Evolutionary conservation across 2,113 vertebrate species (phyloP), one percentile per base, ranked within the genome.

Genomic region (Pungitius pungitius): DNA sequence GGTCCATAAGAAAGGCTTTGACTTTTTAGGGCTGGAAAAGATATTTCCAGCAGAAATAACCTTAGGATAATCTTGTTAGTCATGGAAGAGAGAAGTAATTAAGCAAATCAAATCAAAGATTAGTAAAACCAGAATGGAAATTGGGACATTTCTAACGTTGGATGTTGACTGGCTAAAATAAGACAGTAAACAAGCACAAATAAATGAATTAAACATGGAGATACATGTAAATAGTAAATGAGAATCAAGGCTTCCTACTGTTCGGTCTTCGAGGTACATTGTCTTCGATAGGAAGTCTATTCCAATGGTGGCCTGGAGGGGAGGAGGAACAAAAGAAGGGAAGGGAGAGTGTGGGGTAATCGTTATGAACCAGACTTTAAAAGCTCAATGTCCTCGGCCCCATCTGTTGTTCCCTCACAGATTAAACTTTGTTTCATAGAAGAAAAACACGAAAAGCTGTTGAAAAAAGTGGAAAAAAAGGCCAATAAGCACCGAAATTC

Each of bases 231-330:
- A 58, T 61, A 24, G 26, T 6, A 55, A 85, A 79, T 26, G 35
- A 42, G 11, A 80, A 81, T 37, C 10, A 49, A 82, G 43, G 35
- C 52, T 37, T 75, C 92, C 84, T 92, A 94, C 93, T 85, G 93
- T 94, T 87, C 93, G 91, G 79, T 94, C 93, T 67, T 94, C 93
- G 91, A 94, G 87, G 87, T 94, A 94, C 93, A 94, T 94, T 37
- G 93, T 94, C 89, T 94, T 94, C 55, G 93, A 94, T 85, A 94
- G 76, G 83, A 94, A 94, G 90, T 94, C 93, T 47, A 94, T 94
- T 60, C 93, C 93, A 69, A 94, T 94, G 60, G 93, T 94, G 0
- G 93, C 93, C 93, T 94, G 72, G 56, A 59, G 68, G 45, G 62
- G 58, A 71, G 69, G 85, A 72, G 79, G 43, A 85, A 52, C n/a